These are phyloP conservation scores for Ctenoplectra terminalis DNA, from an alignment of 1,140 invertebrate genomes.

Conservation along the genomic window DNA sequence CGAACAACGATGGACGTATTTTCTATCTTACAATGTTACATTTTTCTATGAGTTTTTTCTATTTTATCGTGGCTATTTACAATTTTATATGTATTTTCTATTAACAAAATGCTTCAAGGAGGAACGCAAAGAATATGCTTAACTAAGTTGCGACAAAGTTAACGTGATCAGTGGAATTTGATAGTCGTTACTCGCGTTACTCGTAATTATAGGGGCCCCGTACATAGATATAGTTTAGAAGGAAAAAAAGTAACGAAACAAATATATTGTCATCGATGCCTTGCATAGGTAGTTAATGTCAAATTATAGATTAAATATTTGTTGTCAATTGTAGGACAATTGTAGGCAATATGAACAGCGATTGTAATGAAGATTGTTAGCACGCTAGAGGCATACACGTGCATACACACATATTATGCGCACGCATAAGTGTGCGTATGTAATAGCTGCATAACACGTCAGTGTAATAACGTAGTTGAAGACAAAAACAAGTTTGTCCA, in stretches of 20 bases:
- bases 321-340: conserved; percentile 72
- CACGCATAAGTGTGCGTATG: conserved; percentile 34
- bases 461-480: conserved; percentile 51
- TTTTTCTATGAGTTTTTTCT: conserved; percentile 67
- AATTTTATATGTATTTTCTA: conserved; percentile 76
- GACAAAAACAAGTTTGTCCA: conserved; percentile 37
- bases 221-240: conserved; percentile 50
- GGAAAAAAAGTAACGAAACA: conserved; percentile 35
- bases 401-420: conserved; percentile 42
- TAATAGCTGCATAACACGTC: conserved; percentile 46
- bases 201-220: conserved; percentile 49
- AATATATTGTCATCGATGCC: conserved; percentile 74
- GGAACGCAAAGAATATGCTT: conserved; percentile 21
- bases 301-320: conserved; percentile 70
- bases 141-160: conserved; percentile 51
- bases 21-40: conserved; percentile 72
- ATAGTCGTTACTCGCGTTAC: conserved; percentile 31
- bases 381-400: conserved; percentile 39
- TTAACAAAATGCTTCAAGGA: conserved; percentile 47
- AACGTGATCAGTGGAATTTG: conserved; percentile 31
- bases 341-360: conserved; percentile 59
- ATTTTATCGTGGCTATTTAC: conserved; percentile 65
- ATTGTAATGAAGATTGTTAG: conserved; percentile 61
- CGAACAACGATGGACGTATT: conserved; percentile 72
- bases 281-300: conserved; percentile 72